Percentiles rank a stretch among this genome's conserved stretches.
Conservation (phyloP, 2,888 invertebrate genomes). For the Hetaerina titia region DNA sequence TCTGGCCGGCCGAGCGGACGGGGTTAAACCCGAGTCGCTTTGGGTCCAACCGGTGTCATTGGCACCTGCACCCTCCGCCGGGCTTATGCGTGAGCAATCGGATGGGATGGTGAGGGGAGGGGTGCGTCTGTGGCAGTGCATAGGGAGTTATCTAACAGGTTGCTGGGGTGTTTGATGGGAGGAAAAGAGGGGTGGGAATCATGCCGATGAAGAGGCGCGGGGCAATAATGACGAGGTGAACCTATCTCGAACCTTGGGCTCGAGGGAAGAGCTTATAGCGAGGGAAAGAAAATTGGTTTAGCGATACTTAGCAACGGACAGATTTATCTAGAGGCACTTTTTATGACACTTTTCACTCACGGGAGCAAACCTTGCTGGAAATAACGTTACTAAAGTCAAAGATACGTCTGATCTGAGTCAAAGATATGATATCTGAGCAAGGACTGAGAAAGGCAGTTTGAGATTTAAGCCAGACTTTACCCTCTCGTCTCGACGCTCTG, state of each 20-base stretch:
- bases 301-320: neutral
- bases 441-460: neutral
- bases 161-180: neutral
- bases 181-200: neutral
- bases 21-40: neutral
- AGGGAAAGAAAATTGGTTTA: neutral
- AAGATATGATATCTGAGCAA: neutral
- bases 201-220: neutral
- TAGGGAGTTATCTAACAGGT: constrained; percentile 47
- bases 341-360: neutral
- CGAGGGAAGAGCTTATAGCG: neutral
- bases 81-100: constrained; percentile 10
- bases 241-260: neutral
- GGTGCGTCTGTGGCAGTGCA: neutral
- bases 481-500: too few species aligned
- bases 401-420: neutral
- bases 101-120: neutral
- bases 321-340: neutral
- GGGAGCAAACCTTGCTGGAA: neutral
- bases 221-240: neutral
- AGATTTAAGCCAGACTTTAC: too few species aligned
- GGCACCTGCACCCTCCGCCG: constrained; percentile 36
- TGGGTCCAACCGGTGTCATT: constrained; percentile 51
- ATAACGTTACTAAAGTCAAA: too few species aligned
- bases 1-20: neutral